A percentile compares a stretch with the other conserved stretches of the same genome.
Conservation (phyloP, 1,140 invertebrate species). For the Lasaia peninsularis region DNA sequence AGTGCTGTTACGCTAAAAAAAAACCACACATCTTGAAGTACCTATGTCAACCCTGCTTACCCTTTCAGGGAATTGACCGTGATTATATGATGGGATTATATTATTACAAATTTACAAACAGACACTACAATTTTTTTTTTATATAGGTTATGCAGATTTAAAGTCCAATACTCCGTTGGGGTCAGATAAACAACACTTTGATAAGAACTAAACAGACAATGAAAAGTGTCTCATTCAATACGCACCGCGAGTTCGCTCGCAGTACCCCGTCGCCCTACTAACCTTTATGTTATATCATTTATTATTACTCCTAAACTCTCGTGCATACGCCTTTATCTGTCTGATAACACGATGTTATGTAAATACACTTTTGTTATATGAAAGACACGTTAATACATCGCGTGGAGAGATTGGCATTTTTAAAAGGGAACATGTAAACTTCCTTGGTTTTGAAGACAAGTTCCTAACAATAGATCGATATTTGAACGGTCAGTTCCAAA, state of each 20-base stretch:
- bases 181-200: constrained; percentile 17
- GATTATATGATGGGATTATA: too few relatives aligned
- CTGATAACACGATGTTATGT: constrained; percentile 27
- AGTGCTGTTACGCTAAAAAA: too few relatives aligned
- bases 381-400: background rate
- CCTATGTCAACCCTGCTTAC: too few relatives aligned
- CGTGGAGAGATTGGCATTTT: background rate
- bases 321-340: constrained; percentile 10
- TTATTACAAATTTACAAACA: too few relatives aligned
- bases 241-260: too few relatives aligned
- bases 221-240: constrained; percentile 27
- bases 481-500: background rate
- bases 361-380: constrained; percentile 19
- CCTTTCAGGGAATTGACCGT: too few relatives aligned
- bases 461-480: background rate
- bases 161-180: constrained; percentile 17
- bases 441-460: too few relatives aligned
- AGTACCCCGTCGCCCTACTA: constrained; percentile 43
- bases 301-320: constrained; percentile 19
- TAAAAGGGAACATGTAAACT: too few relatives aligned
- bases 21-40: too few relatives aligned
- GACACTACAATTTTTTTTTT: too few relatives aligned
- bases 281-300: constrained; percentile 53
- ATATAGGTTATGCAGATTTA: constrained; percentile 21
- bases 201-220: constrained; percentile 20